Base-by-base conservation (phyloP, 1,140 invertebrate genomes). In the Branchinecta lynchi region DNA sequence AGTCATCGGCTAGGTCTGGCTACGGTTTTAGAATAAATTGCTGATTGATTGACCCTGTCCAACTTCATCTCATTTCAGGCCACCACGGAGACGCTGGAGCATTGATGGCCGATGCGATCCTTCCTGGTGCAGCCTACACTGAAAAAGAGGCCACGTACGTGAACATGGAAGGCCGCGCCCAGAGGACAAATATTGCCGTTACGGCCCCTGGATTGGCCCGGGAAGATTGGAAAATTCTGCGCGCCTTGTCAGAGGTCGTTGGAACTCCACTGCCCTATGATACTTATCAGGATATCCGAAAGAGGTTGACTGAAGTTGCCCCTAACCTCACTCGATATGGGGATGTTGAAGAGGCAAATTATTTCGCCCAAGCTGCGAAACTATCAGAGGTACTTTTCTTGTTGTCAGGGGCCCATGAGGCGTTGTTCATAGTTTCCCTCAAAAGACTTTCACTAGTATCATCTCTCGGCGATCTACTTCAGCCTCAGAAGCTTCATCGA, bases 221-320 rank as follows among this genome's bases (percentile, higher is more conserved):
- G 70, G 91, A 93, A 73, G 96, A 99, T 81, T 99, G 96, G 96
- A 98, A 99, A 82, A 96, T 99, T 71, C 87, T 99, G 73, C 80
- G 92, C 77, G 90, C 89, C 65, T 77, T 92, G n/a, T 87, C 88
- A 17, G 89, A 92, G 81, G 87, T 99, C 74, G 79, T 88, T 21
- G 93, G 90, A 66, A 77, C 82, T 65, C 84, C 85, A 71, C 83
- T 99, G 68, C 90, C 93, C 0, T 99, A 98, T 78, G 93, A 98
- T 75, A 89, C 83, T 70, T 77, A 98, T 70, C 81, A 87, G 70
- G 89, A 95, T 77, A 80, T 99, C n/a, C 83, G 93, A 70, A 77
- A 81, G 45, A 85, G 96, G 69, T 80, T 99, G 71, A 83, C 82
- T 70, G 84, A 96, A 76, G 82, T 98, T 51, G 87, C 93, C 46